Base-by-base conservation (phyloP, 2,113 vertebrate genomes). In the Rynchops niger region DNA sequence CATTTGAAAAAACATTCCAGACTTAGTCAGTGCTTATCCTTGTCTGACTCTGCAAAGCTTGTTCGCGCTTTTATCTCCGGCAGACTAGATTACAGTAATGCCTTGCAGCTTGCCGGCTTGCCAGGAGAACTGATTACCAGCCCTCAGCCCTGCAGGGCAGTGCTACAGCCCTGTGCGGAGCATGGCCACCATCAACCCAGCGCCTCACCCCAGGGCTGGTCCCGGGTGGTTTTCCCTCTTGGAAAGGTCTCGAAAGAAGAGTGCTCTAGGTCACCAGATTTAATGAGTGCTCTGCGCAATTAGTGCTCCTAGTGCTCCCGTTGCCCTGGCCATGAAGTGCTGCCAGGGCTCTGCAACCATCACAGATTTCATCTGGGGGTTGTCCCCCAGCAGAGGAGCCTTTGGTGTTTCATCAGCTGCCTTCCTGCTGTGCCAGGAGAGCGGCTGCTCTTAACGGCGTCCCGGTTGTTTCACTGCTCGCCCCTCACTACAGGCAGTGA, bases 371-470 rank as follows among this genome's bases (percentile, higher is more conserved):
- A 27, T 17, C 6, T 0, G 2, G 36, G 27, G 16, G 20, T 17
- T 53, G 61, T 1, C 6, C 13, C 22, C 43, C 4, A 2, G 36
- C 43, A 69, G 7, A n/a, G 47, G 8, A 82, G 55, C 26, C 50
- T 38, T 1, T 12, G 34, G 15, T 9, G 38, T 7, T 43, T 20
- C 45, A 19, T 10, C 7, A 0, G 47, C 29, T 78, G 45, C 61
- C 42, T 9, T 12, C 34, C 36, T 0, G 1, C n/a, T 15, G 32
- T 4, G 2, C 32, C 43, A 19, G 52, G 38, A 49, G 38, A 10
- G 29, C 0, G 0, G 38, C 36, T n/a, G 36, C 55, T 38, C 59
- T 9, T 17, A 22, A 3, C 5, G 0, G 55, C 1, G 5, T 13
- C n/a, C 42, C 2, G 0, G 40, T 5, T 21, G 11, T 36, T 27